These are phyloP conservation scores for Eulemur albifrons DNA, from an alignment of 2,797 vertebrate species.

Conservation along the genomic window DNA sequence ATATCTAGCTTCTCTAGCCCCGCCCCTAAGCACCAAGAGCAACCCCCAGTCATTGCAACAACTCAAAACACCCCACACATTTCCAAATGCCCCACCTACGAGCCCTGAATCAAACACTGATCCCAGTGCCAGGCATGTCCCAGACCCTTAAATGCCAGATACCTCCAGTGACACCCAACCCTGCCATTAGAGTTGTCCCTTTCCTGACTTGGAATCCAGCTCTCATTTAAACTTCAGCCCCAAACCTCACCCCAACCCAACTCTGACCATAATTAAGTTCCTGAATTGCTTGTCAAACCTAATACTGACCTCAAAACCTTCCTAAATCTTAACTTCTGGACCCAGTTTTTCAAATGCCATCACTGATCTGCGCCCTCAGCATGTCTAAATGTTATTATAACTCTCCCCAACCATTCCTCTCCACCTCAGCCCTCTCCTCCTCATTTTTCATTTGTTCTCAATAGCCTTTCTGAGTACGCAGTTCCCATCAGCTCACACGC, in stretches of 20 bases:
- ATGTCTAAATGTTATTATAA: not conserved
- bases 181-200: not conserved
- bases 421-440: not conserved
- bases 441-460: not conserved
- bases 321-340: not conserved
- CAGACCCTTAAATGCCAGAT: not conserved
- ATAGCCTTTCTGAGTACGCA: not conserved
- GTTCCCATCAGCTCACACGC: not conserved
- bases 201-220: not conserved
- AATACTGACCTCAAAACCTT: not conserved
- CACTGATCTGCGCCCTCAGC: not conserved
- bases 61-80: not conserved
- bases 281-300: not conserved
- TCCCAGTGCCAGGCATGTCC: not conserved
- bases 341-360: not conserved
- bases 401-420: too few relatives aligned
- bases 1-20: not conserved
- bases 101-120: not conserved
- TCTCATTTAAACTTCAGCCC: not conserved
- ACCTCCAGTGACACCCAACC: not conserved
- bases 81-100: not conserved
- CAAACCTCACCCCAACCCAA: not conserved
- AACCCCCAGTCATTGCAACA: not conserved
- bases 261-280: not conserved
- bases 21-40: not conserved